Percentiles rank a stretch among this genome's conserved stretches.
Conservation (phyloP, 2,888 invertebrate genomes). For the Coecobrya sp. region DNA sequence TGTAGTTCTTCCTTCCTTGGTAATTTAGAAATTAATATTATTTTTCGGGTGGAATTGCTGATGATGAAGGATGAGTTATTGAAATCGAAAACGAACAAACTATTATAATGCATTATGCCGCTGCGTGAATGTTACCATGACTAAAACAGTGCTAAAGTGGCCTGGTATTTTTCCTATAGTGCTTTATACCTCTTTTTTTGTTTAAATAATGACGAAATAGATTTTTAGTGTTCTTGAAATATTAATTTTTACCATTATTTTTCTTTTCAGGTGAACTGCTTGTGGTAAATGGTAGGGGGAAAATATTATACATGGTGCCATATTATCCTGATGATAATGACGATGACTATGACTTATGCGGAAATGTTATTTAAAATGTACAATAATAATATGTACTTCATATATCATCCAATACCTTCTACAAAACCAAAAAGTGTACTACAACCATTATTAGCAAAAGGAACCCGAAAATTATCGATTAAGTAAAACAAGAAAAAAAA, state of each 20-base stretch:
- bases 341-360: conserved; percentile 51
- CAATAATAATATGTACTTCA: conserved; percentile 8
- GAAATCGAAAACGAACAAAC: conserved; percentile 56
- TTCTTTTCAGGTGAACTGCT: conserved; percentile 31
- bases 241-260: conserved; percentile 36
- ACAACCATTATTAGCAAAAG: conserved; percentile 11
- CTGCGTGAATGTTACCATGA: neutral
- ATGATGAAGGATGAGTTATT: conserved; percentile 64
- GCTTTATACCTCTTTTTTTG: conserved; percentile 12
- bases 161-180: neutral
- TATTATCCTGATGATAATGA: conserved; percentile 42
- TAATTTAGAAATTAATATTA: conserved; percentile 67
- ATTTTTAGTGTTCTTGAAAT: conserved; percentile 61
- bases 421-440: neutral
- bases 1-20: conserved; percentile 31
- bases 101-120: neutral
- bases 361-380: conserved; percentile 47
- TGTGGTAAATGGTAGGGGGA: conserved; percentile 24
- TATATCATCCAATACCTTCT: neutral
- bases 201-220: conserved; percentile 62
- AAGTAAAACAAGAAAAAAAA: conserved; percentile 55
- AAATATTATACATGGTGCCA: conserved; percentile 43
- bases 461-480: conserved; percentile 67
- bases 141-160: conserved; percentile 4
- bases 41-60: conserved; percentile 53